A percentile compares a stretch with the other conserved stretches of the same genome.
Evolutionary conservation across 1,140 invertebrate genomes (phyloP).

Genomic region (Lasaia peninsularis): DNA sequence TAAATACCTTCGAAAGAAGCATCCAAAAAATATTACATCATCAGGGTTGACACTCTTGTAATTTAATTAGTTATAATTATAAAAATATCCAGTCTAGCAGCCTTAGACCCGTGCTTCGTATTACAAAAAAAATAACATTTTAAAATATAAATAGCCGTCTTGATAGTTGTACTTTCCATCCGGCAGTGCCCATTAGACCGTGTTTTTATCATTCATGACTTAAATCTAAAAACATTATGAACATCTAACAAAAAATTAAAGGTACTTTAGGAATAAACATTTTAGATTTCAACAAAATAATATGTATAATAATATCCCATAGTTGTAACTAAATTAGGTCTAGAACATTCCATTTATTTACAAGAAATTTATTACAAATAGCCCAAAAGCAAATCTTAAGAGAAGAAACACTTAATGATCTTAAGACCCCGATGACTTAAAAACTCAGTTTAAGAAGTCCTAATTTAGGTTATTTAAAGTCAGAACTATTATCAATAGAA

Average conservation of each 20-base stretch:
- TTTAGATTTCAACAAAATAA: conserved; percentile 69
- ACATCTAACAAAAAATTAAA: conserved; percentile 43
- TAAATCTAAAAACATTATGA: conserved; percentile 42
- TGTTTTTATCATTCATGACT: conserved; percentile 43
- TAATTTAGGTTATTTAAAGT: neutral
- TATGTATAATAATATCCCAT: conserved; percentile 45
- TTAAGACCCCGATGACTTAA: neutral
- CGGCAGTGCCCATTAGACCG: conserved; percentile 39
- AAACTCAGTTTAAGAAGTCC: neutral
- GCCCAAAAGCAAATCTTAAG: conserved; percentile 3
- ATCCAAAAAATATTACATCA: neutral
- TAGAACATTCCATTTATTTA: conserved; percentile 19
- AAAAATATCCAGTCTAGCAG: conserved; percentile 48
- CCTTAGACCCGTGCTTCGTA: conserved; percentile 54
- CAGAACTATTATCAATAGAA: neutral
- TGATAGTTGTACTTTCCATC: conserved; percentile 41
- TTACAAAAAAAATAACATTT: conserved; percentile 34
- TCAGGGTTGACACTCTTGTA: conserved; percentile 9
- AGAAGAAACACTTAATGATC: conserved; percentile 3
- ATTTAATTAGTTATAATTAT: conserved; percentile 30
- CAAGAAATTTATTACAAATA: conserved; percentile 15
- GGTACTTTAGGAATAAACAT: conserved; percentile 72
- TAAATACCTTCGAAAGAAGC: neutral
- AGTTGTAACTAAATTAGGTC: conserved; percentile 17
- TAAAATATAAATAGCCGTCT: conserved; percentile 40